Evolutionary conservation across 2,113 vertebrate species (phyloP), one percentile per base, ranked within the genome.

Genomic region (Scomber scombrus): DNA sequence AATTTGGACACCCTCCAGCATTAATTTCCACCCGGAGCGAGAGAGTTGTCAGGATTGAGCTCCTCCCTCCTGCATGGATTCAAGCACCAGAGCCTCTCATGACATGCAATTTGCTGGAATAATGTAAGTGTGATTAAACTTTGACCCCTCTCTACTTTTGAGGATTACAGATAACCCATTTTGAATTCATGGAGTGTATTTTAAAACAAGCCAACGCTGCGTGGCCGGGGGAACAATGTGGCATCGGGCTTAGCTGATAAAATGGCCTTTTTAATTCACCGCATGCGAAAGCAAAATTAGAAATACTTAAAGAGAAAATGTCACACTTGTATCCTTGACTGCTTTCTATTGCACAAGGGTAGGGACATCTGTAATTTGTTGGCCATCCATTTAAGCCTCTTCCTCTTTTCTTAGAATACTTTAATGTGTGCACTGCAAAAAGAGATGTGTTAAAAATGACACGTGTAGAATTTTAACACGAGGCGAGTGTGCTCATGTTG

Each of bases 61-160:
- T 66, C 31, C 9, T 40, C 34, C 9, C 34, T 23, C 34, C 34
- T 8, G 34, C 34, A 9, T 7, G 23, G 62, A 68, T 62, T 67
- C 23, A 0, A 55, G 68, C 72, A 11, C 49, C 11, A 2, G 1
- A 55, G 40, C 47, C 70, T 50, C 60, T 84, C 47, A 2, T 29
- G 57, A 65, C 40, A n/a, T 6, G 19, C 57, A 81, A 56, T 81
- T 74, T 82, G 63, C 56, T 60, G 75, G 62, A 72, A 82, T 85
- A 75, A 88, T 65, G 62, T 49, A 21, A 65, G 46, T 46, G 51
- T 68, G 45, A 69, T 88, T 82, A 50, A 52, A 74, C 65, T 63
- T 45, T 57, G 66, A 84, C 73, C 69, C n/a, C 11, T 23, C 14
- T 54, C 9, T 49, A 16, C 56, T 54, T 61, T 46, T 62, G 15